Evolutionary conservation across 2,888 invertebrate genomes (phyloP), one percentile per base, ranked within the genome.

Genomic region (Patella ulyssiponensis): DNA sequence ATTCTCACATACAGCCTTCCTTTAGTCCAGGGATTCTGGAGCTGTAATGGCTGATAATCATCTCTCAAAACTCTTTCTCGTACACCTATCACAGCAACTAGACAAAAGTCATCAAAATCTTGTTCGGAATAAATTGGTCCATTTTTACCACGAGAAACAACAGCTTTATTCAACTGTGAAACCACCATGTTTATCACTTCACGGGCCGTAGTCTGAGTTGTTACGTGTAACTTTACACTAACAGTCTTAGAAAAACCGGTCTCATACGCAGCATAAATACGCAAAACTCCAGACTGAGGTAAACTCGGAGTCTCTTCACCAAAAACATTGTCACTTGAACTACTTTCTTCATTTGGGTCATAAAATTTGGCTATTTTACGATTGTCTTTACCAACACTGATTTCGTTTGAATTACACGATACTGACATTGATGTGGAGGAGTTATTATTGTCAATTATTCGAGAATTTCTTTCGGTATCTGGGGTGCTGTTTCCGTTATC

Each of bases 101-200:
- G 93, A 91, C 98, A 98, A 92, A 98, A 98, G 90, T 97, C 96
- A 80, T 94, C 94, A 79, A 97, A 92, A 91, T 96, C 95, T 23
- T 91, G 96, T 2, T 95, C 94, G 0, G 95, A 71, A 82, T 92
- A 93, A 69, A 97, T 95, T 0, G 97, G 97, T 0, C 96, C 96
- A 69, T 95, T 94, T 90, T 95, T 96, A 14, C 88, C 88, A 71
- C 86, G 88, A 71, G 82, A 83, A 12, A 85, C 81, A 76, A 88
- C 86, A 14, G 88, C 88, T 78, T 88, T 88, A 83, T 98, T 98
- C 70, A 99, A 93, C 92, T 99, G 98, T 90, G 97, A 96, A 76
- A 99, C 96, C 33, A 99, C 98, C 81, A 98, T 93, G 92, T 97
- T 96, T 81, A 99, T 96, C 76, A 99, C 97, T 92, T 99, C 98